Evolutionary conservation across 2,797 vertebrate genomes (phyloP).

Genomic region (Amblyraja radiata): DNA sequence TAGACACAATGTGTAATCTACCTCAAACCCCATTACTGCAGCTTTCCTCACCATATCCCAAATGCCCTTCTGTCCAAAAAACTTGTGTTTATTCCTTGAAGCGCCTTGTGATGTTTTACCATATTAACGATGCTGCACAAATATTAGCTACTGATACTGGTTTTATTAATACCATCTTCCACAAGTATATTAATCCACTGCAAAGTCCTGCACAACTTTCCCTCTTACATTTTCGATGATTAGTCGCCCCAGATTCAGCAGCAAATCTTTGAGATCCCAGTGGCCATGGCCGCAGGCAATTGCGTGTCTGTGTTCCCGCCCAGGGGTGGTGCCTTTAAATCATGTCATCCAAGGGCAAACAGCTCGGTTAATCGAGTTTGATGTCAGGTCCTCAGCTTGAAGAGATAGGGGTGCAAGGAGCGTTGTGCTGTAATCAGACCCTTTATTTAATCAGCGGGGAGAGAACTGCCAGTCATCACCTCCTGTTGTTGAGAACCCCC

Average conservation of each 20-base stretch:
- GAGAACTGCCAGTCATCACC: not conserved
- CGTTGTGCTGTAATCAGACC: not conserved
- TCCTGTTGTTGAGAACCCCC: not conserved
- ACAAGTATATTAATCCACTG: not conserved
- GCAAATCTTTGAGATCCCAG: not conserved
- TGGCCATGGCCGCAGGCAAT: not conserved
- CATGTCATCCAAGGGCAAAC: not conserved
- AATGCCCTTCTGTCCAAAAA: not conserved
- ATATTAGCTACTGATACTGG: not conserved
- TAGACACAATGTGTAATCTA: not conserved
- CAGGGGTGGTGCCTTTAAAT: not conserved
- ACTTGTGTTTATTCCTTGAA: not conserved
- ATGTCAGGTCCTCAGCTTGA: not conserved
- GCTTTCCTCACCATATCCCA: not conserved
- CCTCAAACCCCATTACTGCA: not conserved
- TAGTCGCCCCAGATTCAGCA: not conserved
- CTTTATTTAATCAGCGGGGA: not conserved
- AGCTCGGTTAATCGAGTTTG: slow-evolving; percentile 6
- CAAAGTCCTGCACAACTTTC: not conserved
- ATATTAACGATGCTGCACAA: too few species aligned
- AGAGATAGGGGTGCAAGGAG: not conserved
- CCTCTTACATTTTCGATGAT: not conserved
- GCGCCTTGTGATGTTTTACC: not conserved
- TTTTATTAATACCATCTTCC: not conserved
- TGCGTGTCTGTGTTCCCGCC: not conserved